Base-by-base conservation (phyloP, 2,797 vertebrate genomes). In the Sebastiscus tertius region DNA sequence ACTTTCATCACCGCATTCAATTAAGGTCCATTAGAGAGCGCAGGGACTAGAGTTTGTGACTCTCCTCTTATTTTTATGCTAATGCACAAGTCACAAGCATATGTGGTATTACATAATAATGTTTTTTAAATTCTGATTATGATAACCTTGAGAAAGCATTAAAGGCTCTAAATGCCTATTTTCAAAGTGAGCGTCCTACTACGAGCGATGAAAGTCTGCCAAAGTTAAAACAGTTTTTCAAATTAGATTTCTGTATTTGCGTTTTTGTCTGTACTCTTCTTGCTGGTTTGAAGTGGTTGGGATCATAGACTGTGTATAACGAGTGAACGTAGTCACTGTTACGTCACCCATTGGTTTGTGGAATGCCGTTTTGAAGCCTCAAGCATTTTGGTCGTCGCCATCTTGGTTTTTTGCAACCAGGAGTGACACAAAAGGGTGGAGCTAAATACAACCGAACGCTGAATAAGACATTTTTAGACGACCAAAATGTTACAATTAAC, bases 1-100 rank as follows among this genome's bases (percentile, higher is more conserved):
- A 31, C 58, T 65, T 69, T 54, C 22, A 79, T 66, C 59, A 70
- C 11, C 39, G 26, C 20, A 46, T 78, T 71, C 36, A 46, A 66
- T 70, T 66, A 74, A 46, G 16, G 59, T 73, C 22, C 36, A 55
- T 66, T 24, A 61, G 60, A 64, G 46, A 65, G 42, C 5, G 12
- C 14, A 36, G 69, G 54, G 60, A 31, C 13, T 62, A n/a, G 16
- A 49, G 14, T 34, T 2, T 58, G 46, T 29, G 71, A 75, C 58
- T 64, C 61, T 16, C n/a, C 13, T 12, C 9, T n/a, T 24, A 49
- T 58, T 65, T 52, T 29, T 13, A 22, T 68, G 24, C n/a, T 33
- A 12, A 39, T 22, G 70, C 12, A n/a, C 18, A 33, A 54, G 16
- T 24, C 12, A 11, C 24, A 20, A 33, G 59, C 31, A 58, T 27